Conservation (phyloP, 92 coral and sea anemone genomes). For the Actinernus sp. region DNA sequence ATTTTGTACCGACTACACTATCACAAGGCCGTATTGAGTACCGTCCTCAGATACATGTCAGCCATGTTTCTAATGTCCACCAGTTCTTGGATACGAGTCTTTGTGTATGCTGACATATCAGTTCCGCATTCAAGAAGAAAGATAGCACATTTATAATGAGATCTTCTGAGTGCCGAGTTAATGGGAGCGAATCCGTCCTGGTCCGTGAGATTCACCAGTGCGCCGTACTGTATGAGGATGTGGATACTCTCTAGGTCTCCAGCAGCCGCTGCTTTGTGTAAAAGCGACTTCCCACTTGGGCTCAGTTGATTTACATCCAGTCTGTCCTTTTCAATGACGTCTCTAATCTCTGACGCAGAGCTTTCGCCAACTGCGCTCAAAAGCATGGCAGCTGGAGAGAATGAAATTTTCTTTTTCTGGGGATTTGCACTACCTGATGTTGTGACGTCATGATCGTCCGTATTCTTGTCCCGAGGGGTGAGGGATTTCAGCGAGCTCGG, state of each 20-base stretch:
- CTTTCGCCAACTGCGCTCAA: slow-evolving; percentile 85
- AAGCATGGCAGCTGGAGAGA: slow-evolving; percentile 85
- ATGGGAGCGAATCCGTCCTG: slow-evolving; percentile 84
- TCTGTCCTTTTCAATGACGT: slow-evolving; percentile 79
- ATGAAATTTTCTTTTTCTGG: slow-evolving; percentile 63
- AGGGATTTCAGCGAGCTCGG: slow-evolving; percentile 35
- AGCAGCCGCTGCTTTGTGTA: slow-evolving; percentile 86
- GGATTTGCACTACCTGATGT: slow-evolving; percentile 2
- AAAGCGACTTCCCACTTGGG: slow-evolving; percentile 85
- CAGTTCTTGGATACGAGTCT: slow-evolving; percentile 69
- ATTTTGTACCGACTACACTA: no score
- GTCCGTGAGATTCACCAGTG: slow-evolving; percentile 67
- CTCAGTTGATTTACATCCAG: slow-evolving; percentile 84
- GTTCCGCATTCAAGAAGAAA: slow-evolving; percentile 83
- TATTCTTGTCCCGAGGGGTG: slow-evolving; percentile 30
- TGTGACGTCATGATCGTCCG: slow-evolving; percentile 11
- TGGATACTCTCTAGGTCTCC: slow-evolving; percentile 89
- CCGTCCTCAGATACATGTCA: slow-evolving; percentile 24
- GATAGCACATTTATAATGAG: slow-evolving; percentile 83
- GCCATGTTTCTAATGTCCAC: slow-evolving; percentile 53
- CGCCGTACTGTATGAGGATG: slow-evolving; percentile 83
- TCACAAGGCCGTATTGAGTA: slow-evolving; percentile 48
- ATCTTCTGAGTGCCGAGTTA: slow-evolving; percentile 67
- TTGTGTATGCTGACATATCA: slow-evolving; percentile 70
- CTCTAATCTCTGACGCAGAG: slow-evolving; percentile 73